These are phyloP conservation scores for Portunus trituberculatus DNA, from an alignment of 1,140 invertebrate genomes.

Conservation along the genomic window DNA sequence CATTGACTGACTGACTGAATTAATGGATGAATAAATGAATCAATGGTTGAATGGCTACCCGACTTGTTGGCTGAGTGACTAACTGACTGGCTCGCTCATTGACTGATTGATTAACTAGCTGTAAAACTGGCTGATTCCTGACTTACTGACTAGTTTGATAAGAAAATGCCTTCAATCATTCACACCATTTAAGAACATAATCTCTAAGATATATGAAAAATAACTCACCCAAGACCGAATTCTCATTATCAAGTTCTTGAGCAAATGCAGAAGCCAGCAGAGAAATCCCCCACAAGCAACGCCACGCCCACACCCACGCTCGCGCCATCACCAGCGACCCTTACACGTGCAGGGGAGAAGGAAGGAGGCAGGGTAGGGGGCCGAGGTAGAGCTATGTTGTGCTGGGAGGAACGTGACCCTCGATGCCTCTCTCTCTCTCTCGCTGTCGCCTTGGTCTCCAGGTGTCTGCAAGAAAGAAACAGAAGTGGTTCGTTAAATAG, in stretches of 20 bases:
- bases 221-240: background rate
- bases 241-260: background rate
- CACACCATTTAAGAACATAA: background rate
- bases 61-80: too few species aligned
- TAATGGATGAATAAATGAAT: too few species aligned
- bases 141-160: too few species aligned
- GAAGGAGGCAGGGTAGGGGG: background rate
- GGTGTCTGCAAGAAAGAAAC: background rate
- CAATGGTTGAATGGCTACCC: too few species aligned
- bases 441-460: background rate
- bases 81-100: too few species aligned
- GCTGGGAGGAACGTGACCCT: background rate
- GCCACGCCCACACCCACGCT: background rate
- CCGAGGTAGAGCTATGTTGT: background rate
- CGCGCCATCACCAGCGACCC: background rate
- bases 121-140: too few species aligned
- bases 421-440: background rate
- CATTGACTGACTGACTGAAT: too few species aligned
- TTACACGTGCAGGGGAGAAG: background rate
- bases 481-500: too few species aligned
- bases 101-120: too few species aligned
- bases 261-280: background rate
- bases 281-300: background rate
- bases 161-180: too few species aligned
- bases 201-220: background rate